Evolutionary conservation across 2,888 invertebrate genomes (phyloP).

Genomic region (Rhodophaea formosa): DNA sequence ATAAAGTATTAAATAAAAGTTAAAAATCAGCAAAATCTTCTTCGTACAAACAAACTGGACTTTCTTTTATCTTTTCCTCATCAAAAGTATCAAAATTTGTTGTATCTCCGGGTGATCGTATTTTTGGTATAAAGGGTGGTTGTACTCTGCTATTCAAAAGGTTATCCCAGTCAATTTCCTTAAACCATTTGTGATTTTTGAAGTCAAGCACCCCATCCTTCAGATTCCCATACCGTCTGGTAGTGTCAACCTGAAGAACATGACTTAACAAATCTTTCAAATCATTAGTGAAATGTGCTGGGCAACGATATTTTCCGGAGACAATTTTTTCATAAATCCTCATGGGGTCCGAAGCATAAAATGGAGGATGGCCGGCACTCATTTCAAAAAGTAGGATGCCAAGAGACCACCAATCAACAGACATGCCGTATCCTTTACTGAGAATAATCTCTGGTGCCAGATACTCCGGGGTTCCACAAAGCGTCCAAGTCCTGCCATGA

Average conservation of each 20-base stretch:
- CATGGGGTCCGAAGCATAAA: conserved; percentile 95
- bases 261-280: conserved; percentile 90
- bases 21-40: conserved; percentile 87
- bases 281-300: conserved; percentile 89
- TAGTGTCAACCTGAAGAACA: conserved; percentile 83
- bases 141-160: conserved; percentile 88
- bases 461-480: conserved; percentile 98
- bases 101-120: conserved; percentile 83
- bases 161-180: conserved; percentile 91
- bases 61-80: conserved; percentile 71
- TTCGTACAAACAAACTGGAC: conserved; percentile 77
- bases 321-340: conserved; percentile 97
- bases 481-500: conserved; percentile 90
- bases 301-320: conserved; percentile 91
- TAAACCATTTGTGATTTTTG: conserved; percentile 96
- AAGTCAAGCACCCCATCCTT: conserved; percentile 94
- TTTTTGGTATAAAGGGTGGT: conserved; percentile 83
- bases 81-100: conserved; percentile 87
- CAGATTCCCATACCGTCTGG: conserved; percentile 90
- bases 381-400: conserved; percentile 94
- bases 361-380: conserved; percentile 96
- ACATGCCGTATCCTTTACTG: conserved; percentile 93
- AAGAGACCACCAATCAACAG: conserved; percentile 98
- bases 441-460: conserved; percentile 96
- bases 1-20: conserved; percentile 27